These are phyloP conservation scores for Volucella bombylans DNA, from an alignment of 2,888 invertebrate genomes.

Conservation along the genomic window DNA sequence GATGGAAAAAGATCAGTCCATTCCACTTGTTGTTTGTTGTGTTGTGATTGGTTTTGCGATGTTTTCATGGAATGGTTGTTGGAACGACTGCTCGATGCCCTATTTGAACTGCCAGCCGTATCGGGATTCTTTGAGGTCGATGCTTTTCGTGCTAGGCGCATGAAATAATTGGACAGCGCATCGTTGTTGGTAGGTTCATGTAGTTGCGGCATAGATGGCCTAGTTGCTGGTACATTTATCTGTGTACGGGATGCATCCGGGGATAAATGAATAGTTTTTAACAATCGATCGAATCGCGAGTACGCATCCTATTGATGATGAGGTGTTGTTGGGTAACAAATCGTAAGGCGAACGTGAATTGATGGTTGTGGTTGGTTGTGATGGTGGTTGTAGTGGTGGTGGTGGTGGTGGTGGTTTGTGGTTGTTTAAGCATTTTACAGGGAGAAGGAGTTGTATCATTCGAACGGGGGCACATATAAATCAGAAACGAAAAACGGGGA, in stretches of 20 bases:
- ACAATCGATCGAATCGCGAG: conserved; percentile 68
- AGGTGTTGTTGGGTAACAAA: conserved; percentile 9
- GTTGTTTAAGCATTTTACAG: conserved; percentile 56
- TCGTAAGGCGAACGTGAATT: conserved; percentile 28
- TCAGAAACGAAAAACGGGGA: conserved; percentile 63
- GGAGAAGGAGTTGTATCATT: conserved; percentile 70
- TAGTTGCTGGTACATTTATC: conserved; percentile 48
- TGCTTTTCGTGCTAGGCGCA: conserved; percentile 34
- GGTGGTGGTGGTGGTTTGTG: conserved; percentile 26
- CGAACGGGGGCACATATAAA: conserved; percentile 71
- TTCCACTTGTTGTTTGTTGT: conserved; percentile 47
- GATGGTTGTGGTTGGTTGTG: conserved; percentile 41
- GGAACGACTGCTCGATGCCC: conserved; percentile 45
- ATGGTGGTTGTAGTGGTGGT: conserved; percentile 28
- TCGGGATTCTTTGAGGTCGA: conserved; percentile 39
- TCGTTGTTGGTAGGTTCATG: conserved; percentile 27
- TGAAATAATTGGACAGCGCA: conserved; percentile 48
- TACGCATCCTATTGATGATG: conserved; percentile 60
- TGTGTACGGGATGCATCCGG: conserved; percentile 70
- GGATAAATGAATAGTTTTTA: conserved; percentile 72
- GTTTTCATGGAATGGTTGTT: conserved; percentile 38
- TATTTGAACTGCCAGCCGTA: not conserved
- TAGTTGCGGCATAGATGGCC: conserved; percentile 49
- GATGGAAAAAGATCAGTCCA: conserved; percentile 63
- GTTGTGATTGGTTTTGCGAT: conserved; percentile 20